Evolutionary conservation across 2,888 invertebrate genomes (phyloP).

Genomic region (Sipha maydis): DNA sequence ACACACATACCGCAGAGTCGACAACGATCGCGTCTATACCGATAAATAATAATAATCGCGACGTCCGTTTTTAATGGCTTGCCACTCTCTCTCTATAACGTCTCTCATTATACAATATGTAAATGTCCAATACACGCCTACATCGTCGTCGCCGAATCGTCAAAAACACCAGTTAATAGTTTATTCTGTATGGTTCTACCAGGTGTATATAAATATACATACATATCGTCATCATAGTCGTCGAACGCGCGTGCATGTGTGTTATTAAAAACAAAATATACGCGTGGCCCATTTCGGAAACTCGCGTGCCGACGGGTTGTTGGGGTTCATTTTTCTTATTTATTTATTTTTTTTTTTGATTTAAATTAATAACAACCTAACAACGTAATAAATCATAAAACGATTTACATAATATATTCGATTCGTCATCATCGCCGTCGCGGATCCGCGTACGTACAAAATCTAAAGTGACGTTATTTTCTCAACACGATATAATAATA

Average conservation of each 20-base stretch:
- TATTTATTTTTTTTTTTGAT: background rate
- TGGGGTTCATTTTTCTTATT: background rate
- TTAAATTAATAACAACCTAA: constrained; percentile 31
- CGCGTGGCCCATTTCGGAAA: constrained; percentile 24
- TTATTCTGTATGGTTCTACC: background rate
- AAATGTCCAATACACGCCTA: constrained; percentile 10
- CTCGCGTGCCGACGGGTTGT: constrained; percentile 21
- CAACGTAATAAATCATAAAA: constrained; percentile 36
- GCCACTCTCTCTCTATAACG: background rate
- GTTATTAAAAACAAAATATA: constrained; percentile 20
- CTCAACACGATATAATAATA: background rate
- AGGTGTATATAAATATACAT: no score
- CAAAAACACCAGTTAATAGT: background rate
- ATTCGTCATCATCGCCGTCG: constrained; percentile 20
- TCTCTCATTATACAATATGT: constrained; percentile 2
- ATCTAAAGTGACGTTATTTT: background rate
- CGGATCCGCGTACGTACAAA: background rate
- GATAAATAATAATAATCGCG: constrained; percentile 1
- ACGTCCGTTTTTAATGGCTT: background rate
- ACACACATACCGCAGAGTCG: no score
- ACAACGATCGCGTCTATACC: background rate
- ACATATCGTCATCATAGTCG: background rate
- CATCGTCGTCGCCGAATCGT: background rate
- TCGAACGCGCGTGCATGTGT: background rate
- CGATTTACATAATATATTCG: constrained; percentile 22